Evolutionary conservation across 2,113 vertebrate genomes (phyloP).

Genomic region (Petrocephalus zakoni): DNA sequence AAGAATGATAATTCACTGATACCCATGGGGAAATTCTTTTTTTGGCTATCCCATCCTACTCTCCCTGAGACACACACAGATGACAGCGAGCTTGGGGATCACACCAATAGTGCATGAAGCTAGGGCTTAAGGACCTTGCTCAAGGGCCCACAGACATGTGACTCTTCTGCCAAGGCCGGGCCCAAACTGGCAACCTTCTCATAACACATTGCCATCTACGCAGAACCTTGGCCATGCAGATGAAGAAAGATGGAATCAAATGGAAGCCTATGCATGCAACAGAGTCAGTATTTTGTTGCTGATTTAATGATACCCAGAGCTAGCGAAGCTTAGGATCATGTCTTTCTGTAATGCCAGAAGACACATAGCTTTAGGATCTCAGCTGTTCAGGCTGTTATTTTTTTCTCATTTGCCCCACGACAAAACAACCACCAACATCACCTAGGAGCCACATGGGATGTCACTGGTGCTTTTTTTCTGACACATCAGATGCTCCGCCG

Average conservation of each 20-base stretch:
- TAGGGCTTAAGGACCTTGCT: neutral
- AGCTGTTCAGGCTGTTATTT: neutral
- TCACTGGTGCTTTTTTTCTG: neutral
- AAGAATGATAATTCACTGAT: neutral
- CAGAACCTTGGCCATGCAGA: neutral
- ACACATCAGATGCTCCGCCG: neutral
- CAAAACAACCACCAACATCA: neutral
- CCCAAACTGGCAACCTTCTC: neutral
- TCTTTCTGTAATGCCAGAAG: constrained; percentile 27
- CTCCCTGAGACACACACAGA: neutral
- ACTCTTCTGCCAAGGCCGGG: neutral
- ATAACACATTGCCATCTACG: neutral
- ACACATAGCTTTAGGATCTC: neutral
- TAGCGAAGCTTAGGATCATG: constrained; percentile 17
- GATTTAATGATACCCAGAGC: constrained; percentile 30
- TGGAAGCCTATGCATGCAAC: constrained; percentile 13
- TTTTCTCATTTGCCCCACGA: neutral
- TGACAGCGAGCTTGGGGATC: neutral
- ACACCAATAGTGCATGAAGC: neutral
- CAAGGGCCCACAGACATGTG: neutral
- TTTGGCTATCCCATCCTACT: no score
- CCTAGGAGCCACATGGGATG: neutral
- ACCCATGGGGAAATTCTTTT: no score
- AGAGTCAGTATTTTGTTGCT: neutral
- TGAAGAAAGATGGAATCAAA: neutral